These are phyloP conservation scores for Omphaloscelis lunosa DNA, from an alignment of 2,888 invertebrate species.

Conservation along the genomic window DNA sequence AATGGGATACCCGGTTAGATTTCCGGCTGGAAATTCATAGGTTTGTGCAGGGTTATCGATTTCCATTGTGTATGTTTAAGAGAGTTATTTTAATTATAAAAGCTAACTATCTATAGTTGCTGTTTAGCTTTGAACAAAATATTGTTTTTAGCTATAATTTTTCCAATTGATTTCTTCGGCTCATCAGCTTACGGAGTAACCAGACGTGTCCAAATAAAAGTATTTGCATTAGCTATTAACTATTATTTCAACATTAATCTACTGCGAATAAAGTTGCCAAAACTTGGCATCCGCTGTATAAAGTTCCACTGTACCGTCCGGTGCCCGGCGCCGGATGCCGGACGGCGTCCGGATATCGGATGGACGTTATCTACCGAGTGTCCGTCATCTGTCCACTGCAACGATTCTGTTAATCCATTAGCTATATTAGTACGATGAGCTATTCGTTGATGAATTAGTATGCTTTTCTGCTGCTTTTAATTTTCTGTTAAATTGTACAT, in stretches of 20 bases:
- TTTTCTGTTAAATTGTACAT: conserved; percentile 15
- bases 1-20: conserved; percentile 45
- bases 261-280: conserved; percentile 39
- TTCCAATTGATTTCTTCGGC: neutral
- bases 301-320: conserved; percentile 61
- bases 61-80: neutral
- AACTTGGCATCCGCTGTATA: conserved; percentile 54
- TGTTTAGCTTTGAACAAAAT: too few species aligned
- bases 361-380: conserved; percentile 69
- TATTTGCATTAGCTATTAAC: neutral
- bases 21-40: conserved; percentile 20
- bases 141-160: neutral
- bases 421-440: conserved; percentile 51
- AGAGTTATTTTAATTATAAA: neutral
- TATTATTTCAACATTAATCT: conserved; percentile 40
- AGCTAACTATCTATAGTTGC: neutral
- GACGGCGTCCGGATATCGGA: conserved; percentile 71
- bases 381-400: conserved; percentile 65
- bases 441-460: conserved; percentile 13
- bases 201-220: neutral
- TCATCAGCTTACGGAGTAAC: neutral
- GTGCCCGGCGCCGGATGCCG: conserved; percentile 66
- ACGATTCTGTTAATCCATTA: conserved; percentile 60
- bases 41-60: neutral
- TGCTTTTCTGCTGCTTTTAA: neutral